phyloP scores from a whole-genome alignment of 2,797 vertebrate species.

The Tenualosa ilisha region DNA sequence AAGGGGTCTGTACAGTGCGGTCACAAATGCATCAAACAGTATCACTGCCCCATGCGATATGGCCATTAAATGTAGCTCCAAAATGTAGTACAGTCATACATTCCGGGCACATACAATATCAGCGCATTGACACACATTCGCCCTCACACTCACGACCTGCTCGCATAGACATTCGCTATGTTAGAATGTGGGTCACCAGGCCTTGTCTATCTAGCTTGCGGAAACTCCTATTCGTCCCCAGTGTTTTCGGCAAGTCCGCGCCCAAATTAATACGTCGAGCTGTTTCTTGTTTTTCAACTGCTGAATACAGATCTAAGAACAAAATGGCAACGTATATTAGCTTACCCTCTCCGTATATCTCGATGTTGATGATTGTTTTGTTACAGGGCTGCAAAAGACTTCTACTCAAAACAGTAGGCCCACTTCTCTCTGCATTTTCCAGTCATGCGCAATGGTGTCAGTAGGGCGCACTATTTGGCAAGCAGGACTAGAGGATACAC shows the following conservation, averaged over 20 bases:
- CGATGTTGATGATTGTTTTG: conserved; percentile 63
- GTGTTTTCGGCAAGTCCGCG: conserved; percentile 57
- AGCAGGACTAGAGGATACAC: conserved; percentile 50
- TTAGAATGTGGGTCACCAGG: conserved; percentile 81
- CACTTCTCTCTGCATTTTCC: conserved; percentile 70
- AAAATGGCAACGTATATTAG: background rate
- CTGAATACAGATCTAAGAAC: background rate
- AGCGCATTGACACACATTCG: conserved; percentile 56
- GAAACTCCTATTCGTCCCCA: conserved; percentile 70
- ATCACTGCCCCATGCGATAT: background rate
- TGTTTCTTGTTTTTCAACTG: background rate
- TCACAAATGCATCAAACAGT: background rate
- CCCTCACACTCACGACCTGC: conserved; percentile 58
- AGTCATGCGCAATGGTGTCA: conserved; percentile 76
- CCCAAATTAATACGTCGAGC: background rate
- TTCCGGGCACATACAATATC: background rate
- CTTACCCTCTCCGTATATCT: background rate
- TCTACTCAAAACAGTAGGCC: conserved; percentile 70
- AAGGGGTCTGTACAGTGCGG: background rate
- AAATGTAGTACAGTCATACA: conserved; percentile 3
- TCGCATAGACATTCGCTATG: conserved; percentile 58
- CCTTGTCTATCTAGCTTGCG: conserved; percentile 75
- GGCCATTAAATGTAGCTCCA: background rate
- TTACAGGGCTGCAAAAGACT: conserved; percentile 62
- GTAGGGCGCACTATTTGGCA: conserved; percentile 34